phyloP scores from a whole-genome alignment of 2,888 invertebrate species.

The Eledona agricola region DNA sequence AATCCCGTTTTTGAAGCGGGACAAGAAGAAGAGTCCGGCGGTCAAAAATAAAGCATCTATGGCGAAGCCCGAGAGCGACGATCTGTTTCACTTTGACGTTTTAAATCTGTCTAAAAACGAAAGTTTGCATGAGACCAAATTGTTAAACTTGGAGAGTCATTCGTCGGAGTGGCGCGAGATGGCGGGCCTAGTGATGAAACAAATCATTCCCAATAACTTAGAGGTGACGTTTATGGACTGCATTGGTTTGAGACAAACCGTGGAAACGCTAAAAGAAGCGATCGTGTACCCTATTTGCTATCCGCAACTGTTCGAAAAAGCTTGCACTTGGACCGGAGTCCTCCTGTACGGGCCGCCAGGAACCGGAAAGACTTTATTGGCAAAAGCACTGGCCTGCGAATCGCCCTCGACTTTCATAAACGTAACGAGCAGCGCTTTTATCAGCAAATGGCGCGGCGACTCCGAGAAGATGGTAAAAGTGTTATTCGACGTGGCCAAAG shows the following conservation, averaged over 20 bases:
- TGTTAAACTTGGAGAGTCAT: constrained; percentile 54
- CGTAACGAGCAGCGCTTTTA: constrained; percentile 85
- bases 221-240: constrained; percentile 84
- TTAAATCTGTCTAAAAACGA: constrained; percentile 39
- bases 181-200: constrained; percentile 72
- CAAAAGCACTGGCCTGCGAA: constrained; percentile 87
- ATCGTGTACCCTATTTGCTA: constrained; percentile 82
- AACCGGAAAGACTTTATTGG: constrained; percentile 89
- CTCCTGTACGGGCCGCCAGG: constrained; percentile 76
- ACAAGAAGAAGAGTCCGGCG: no score
- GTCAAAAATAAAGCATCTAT: constrained; percentile 30
- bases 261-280: constrained; percentile 83
- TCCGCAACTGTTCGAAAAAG: constrained; percentile 75
- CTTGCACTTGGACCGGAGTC: constrained; percentile 79
- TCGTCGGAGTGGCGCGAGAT: constrained; percentile 71
- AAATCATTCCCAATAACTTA: constrained; percentile 70
- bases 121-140: constrained; percentile 1
- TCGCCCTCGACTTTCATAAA: constrained; percentile 86
- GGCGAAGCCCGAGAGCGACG: constrained; percentile 35
- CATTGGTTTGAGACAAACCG: constrained; percentile 77
- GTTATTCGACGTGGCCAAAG: constrained; percentile 82
- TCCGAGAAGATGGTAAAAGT: constrained; percentile 92
- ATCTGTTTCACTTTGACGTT: constrained; percentile 50
- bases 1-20: constrained; percentile 26
- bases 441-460: constrained; percentile 97